These are phyloP conservation scores for Drosophila orena DNA, from an alignment of 1,140 invertebrate species.

Conservation along the genomic window DNA sequence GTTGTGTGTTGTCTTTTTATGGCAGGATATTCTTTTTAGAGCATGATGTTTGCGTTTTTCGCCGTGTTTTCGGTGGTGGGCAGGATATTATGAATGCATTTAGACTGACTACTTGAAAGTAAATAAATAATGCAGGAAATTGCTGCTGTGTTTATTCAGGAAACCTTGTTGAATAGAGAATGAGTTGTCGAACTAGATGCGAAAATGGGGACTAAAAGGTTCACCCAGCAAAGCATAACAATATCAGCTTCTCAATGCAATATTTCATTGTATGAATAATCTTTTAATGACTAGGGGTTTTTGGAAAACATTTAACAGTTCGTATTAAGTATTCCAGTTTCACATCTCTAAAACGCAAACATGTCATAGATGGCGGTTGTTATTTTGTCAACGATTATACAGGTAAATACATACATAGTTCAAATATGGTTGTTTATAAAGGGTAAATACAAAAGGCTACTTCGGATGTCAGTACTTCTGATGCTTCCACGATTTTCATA, in stretches of 20 bases:
- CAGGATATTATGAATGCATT: conserved; percentile 46
- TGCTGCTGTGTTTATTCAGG: conserved; percentile 55
- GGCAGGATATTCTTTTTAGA: conserved; percentile 62
- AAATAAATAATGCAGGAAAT: conserved; percentile 75
- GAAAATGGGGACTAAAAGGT: conserved; percentile 5
- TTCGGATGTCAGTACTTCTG: neutral
- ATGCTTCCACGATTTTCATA: conserved; percentile 18
- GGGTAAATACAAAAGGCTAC: neutral
- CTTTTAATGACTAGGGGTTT: neutral
- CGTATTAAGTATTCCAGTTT: neutral
- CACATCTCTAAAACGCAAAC: too few species aligned
- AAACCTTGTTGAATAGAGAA: conserved; percentile 21
- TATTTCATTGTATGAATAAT: neutral
- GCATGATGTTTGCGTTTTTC: conserved; percentile 51
- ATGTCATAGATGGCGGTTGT: too few species aligned
- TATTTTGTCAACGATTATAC: too few species aligned
- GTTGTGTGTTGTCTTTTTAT: conserved; percentile 34
- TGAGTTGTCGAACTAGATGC: conserved; percentile 45
- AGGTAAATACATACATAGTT: too few species aligned
- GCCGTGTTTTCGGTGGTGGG: conserved; percentile 5
- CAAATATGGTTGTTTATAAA: too few species aligned
- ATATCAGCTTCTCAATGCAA: neutral
- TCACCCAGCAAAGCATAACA: neutral
- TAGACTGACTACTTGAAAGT: conserved; percentile 66
- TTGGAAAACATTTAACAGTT: neutral